Conservation (phyloP, 1,140 invertebrate genomes). For the Drosophila repleta region DNA sequence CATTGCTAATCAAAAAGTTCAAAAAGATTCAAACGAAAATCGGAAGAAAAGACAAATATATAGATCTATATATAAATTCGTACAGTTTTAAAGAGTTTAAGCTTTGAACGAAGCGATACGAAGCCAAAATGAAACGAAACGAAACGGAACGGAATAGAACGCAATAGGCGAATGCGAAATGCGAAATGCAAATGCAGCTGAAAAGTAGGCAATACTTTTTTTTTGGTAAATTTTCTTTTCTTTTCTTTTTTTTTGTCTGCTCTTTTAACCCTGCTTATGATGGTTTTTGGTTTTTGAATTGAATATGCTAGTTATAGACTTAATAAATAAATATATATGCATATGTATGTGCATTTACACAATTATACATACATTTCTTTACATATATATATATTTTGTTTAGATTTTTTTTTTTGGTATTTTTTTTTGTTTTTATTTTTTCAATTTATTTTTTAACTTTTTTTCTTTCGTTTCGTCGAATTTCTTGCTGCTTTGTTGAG, state of each 20-base stretch:
- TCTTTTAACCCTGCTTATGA: background rate
- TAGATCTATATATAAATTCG: background rate
- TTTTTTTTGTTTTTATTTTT: constrained; percentile 27
- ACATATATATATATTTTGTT: constrained; percentile 36
- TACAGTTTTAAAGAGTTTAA: no score
- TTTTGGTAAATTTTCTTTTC: constrained; percentile 15
- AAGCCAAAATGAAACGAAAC: constrained; percentile 27
- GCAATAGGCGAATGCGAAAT: constrained; percentile 37
- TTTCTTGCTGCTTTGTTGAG: constrained; percentile 14
- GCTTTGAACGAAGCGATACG: constrained; percentile 13
- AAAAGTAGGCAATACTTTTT: constrained; percentile 59
- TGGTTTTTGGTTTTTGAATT: constrained; percentile 21
- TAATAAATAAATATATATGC: constrained; percentile 25
- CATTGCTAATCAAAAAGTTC: constrained; percentile 48
- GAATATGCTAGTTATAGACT: constrained; percentile 27
- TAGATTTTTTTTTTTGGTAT: constrained; percentile 14
- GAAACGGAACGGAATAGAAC: constrained; percentile 40
- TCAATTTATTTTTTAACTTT: constrained; percentile 14
- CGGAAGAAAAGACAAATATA: background rate
- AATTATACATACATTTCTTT: background rate
- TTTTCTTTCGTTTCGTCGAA: constrained; percentile 7
- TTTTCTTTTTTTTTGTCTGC: constrained; percentile 7
- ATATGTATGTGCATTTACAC: constrained; percentile 25
- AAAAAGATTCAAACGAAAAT: background rate
- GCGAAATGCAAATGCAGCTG: constrained; percentile 34